Conservation (phyloP, 2,797 vertebrate genomes). For the Chelonia mydas region DNA sequence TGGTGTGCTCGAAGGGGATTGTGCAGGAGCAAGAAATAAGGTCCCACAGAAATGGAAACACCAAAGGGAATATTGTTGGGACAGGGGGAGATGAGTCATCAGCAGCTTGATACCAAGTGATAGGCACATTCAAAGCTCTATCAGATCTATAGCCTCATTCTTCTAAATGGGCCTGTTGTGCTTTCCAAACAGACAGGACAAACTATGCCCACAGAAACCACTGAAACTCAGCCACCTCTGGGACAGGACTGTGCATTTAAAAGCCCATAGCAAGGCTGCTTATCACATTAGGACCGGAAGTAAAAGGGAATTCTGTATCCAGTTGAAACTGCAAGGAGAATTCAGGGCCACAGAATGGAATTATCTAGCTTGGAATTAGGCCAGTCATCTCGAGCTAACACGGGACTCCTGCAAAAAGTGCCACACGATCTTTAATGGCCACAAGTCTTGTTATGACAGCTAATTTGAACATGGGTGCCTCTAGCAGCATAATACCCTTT, state of each 20-base stretch:
- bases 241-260: background rate
- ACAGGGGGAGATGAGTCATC: background rate
- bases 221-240: background rate
- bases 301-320: background rate
- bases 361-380: background rate
- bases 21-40: background rate
- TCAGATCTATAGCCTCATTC: background rate
- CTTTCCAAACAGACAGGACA: background rate
- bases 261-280: background rate
- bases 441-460: background rate
- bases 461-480: background rate
- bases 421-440: background rate
- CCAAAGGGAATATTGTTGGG: background rate
- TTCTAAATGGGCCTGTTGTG: background rate
- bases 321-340: background rate
- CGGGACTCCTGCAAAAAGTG: background rate
- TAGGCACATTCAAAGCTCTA: background rate
- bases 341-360: background rate
- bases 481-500: background rate
- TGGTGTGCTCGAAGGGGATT: conserved; percentile 1
- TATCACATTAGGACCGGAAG: background rate
- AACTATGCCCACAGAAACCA: no score
- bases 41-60: background rate
- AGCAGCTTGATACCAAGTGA: background rate
- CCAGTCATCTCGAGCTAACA: background rate